Base-by-base conservation (phyloP, 2,113 vertebrate genomes). In the Strigops habroptila region DNA sequence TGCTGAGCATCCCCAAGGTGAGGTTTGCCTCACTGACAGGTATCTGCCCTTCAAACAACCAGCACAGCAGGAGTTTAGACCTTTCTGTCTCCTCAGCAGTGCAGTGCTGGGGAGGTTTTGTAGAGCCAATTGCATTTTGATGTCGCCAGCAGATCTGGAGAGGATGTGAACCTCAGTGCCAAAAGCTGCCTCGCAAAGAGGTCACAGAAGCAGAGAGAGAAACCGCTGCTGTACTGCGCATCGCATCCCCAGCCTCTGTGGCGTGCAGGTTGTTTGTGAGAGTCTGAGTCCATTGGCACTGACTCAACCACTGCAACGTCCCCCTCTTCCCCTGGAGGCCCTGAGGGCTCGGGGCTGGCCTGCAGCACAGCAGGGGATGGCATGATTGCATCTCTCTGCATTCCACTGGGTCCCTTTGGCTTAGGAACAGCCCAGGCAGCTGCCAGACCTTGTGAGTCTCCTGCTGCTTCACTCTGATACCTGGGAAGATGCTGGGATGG, bases 281-380 rank as follows among this genome's bases (percentile, higher is more conserved):
- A 77, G 49, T 6, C 41, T 85, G 78, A 89, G 93, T 89, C 93
- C 94, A 79, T 57, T 63, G 53, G 67, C 75, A 33, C 82, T 93
- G 90, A 93, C 46, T 83, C 71, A 53, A 48, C 3, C 55, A 7
- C 70, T 14, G 9, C 70, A 62, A 59, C 9, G 1, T 86, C 86
- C 76, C 70, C 9, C 39, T 31, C 37, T 2, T 81, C 53, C 71
- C 79, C 53, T 3, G 69, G 17, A 49, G 88, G 35, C 67, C 48
- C 65, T 0, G 5, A 43, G 79, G 0, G 27, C 81, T 78, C 44
- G 46, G 80, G 68, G 3, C 44, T 8, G 31, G 69, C 52, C 94
- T 74, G n/a, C 49, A 78, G 69, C 69, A 81, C 63, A 44, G 79
- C 88, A 41, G 64, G 75, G 85, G 23, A 52, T 21, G 65, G 67